phyloP scores from a whole-genome alignment of 2,797 vertebrate species.

The Leptodactylus fallax region DNA sequence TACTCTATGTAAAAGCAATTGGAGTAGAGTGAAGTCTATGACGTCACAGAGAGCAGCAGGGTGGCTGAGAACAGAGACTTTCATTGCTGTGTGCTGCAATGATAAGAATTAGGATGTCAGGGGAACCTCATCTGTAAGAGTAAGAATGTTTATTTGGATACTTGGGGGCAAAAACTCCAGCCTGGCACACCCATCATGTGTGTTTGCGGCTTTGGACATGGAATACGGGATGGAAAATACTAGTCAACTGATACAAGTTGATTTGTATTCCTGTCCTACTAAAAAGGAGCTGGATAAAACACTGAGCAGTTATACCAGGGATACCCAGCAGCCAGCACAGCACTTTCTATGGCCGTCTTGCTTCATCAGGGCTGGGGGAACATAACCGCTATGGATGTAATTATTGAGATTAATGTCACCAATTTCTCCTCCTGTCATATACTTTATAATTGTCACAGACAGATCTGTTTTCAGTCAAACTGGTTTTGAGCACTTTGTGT shows the following conservation, averaged over 20 bases:
- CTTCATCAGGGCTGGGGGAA: not conserved
- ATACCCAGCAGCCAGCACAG: not conserved
- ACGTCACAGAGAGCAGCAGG: too few species aligned
- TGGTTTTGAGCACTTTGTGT: constrained; percentile 22
- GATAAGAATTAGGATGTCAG: too few species aligned
- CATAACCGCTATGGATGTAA: constrained; percentile 39
- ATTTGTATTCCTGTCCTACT: not conserved
- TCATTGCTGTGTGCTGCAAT: too few species aligned
- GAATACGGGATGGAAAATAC: not conserved
- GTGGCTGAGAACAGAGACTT: too few species aligned
- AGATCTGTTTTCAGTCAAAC: constrained; percentile 31
- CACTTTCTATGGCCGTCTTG: not conserved
- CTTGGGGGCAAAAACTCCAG: not conserved
- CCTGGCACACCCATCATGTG: not conserved
- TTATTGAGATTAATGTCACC: constrained; percentile 53
- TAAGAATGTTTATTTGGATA: not conserved
- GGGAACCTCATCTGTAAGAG: too few species aligned
- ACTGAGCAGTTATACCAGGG: not conserved
- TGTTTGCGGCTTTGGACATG: not conserved
- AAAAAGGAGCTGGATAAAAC: not conserved
- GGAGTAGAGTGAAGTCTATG: too few species aligned
- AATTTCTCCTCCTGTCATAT: constrained; percentile 40
- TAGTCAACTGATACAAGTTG: not conserved
- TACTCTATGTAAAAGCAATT: too few species aligned
- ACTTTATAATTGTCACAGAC: constrained; percentile 52